A percentile compares a stretch with the other conserved stretches of the same genome.
These are phyloP conservation scores for Saxicola maurus DNA, from an alignment of 2,797 vertebrate species.

Conservation along the genomic window DNA sequence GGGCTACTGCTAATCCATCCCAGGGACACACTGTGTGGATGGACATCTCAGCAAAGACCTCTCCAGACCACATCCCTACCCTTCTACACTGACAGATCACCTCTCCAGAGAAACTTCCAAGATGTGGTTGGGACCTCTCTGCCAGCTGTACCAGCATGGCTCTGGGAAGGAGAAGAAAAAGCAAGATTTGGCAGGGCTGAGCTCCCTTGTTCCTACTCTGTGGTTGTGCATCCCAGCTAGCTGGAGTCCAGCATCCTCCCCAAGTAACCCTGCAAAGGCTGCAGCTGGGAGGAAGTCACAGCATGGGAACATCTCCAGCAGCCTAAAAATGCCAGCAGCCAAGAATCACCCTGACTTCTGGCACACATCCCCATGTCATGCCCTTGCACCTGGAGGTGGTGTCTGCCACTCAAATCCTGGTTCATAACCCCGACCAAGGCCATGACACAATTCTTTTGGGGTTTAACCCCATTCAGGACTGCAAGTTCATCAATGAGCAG, in stretches of 20 bases:
- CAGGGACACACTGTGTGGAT: not conserved
- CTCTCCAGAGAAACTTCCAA: not conserved
- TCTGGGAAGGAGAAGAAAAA: not conserved
- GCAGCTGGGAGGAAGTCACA: slow-evolving; percentile 12
- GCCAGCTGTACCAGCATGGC: not conserved
- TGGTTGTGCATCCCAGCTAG: not conserved
- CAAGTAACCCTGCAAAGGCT: not conserved
- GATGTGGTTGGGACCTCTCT: not conserved
- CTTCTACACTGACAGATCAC: not conserved
- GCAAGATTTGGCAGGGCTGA: not conserved
- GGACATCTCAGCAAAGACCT: not conserved
- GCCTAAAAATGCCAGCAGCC: not conserved
- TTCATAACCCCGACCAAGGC: not conserved
- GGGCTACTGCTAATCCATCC: not conserved
- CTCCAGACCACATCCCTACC: not conserved
- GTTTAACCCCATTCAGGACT: not conserved
- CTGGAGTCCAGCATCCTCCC: not conserved
- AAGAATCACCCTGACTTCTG: not conserved
- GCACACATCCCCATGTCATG: not conserved
- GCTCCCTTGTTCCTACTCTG: not conserved
- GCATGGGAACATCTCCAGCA: not conserved
- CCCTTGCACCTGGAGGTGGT: not conserved
- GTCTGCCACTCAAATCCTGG: not conserved
- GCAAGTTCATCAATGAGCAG: not conserved
- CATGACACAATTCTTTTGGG: not conserved